phyloP scores from a whole-genome alignment of 2,888 invertebrate genomes.

The Perizoma affinitatum region DNA sequence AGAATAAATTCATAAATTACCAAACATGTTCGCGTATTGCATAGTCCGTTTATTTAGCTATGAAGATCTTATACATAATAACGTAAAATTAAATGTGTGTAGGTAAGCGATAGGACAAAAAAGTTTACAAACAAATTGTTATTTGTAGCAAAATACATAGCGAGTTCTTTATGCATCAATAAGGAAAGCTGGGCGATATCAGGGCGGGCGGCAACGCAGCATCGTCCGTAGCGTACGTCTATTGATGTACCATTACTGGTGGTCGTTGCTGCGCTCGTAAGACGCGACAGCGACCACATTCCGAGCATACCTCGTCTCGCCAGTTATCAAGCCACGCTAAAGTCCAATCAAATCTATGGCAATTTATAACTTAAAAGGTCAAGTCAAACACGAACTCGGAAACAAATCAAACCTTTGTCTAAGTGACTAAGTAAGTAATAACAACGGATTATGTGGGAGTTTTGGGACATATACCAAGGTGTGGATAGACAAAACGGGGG shows the following conservation, averaged over 20 bases:
- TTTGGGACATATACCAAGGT: not conserved
- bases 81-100: no score
- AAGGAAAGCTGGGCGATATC: no score
- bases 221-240: conserved; percentile 48
- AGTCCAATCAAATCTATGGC: conserved; percentile 31
- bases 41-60: no score
- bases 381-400: conserved; percentile 14
- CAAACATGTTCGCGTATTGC: no score
- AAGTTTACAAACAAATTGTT: no score
- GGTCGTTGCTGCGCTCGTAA: conserved; percentile 53
- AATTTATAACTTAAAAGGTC: conserved; percentile 20
- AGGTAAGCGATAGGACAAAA: no score
- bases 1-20: no score
- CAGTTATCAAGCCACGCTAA: conserved; percentile 39
- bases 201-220: conserved; percentile 7
- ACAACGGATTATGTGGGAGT: not conserved
- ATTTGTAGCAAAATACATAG: no score
- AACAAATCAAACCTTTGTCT: no score
- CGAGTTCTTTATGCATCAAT: no score
- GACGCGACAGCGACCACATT: conserved; percentile 58
- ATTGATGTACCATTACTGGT: conserved; percentile 50
- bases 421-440: no score
- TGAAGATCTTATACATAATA: no score
- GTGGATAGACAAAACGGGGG: not conserved
- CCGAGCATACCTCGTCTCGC: conserved; percentile 63